Base-by-base conservation (phyloP, 2,888 invertebrate genomes). In the Folsomia manolachei region DNA sequence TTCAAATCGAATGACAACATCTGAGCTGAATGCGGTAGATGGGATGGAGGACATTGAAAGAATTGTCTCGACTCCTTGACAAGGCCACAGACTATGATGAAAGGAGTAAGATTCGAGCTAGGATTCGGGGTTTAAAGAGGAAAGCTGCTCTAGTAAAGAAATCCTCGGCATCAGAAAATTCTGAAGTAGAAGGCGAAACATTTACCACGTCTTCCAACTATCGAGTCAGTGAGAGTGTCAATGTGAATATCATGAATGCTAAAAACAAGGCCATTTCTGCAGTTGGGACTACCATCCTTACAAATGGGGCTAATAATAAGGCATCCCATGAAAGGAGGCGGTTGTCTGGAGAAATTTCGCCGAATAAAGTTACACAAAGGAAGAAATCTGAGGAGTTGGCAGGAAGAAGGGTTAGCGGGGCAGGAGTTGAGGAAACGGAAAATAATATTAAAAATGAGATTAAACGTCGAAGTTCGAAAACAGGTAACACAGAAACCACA, bases 31-130 rank as follows among this genome's bases (percentile, higher is more conserved):
- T 62, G 76, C 76, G 0, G 70, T 81, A 0, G 79, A 79, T 1
- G 63, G 70, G 9, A 79, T 77, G 62, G 77, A 78, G 11, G 70
- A 76, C 39, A 60, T 81, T 63, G 67, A 60, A n/a, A 7, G 76
- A 78, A 63, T 63, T 81, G 25, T 76, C 76, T 62, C 87, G 87
- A 81, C 85, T 90, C 89, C 85, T 92, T 83, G 90, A 91, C 84
- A 89, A 89, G 82, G 90, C 91, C 72, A 88, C 88, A 70, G 89
- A 89, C 75, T 93, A 93, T 83, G 92, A 93, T 82, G 87, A 91
- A 81, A 86, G 93, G 79, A 88, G 91, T 75, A 88, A 90, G 78
- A 90, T 93, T 70, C 87, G 93, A 75, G 87, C 90, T 1, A 92
- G 92, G 84, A 91, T 93, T 74, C 87, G 92, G 75, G 83, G 90